Percentiles rank a stretch among this genome's conserved stretches.
Conservation (phyloP, 2,113 vertebrate species). For the Oriolus oriolus region DNA sequence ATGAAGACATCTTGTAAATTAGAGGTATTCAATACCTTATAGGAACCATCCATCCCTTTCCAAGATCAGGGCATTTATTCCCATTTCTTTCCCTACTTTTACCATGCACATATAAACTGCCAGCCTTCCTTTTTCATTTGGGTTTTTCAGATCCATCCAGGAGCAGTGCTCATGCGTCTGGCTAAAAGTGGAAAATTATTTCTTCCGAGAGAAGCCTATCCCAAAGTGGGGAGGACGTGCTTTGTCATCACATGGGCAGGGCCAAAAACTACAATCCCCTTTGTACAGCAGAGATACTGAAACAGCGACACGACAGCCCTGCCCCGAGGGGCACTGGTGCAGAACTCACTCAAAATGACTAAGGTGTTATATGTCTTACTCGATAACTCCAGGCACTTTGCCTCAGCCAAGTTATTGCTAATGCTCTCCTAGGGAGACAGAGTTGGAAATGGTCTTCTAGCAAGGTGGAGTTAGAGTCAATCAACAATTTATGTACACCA, state of each 20-base stretch:
- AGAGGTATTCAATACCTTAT: neutral
- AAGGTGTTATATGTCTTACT: neutral
- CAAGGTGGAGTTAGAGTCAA: neutral
- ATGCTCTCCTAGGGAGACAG: neutral
- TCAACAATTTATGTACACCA: neutral
- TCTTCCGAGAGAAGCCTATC: neutral
- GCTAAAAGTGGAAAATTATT: neutral
- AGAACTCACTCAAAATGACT: neutral
- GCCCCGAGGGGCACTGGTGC: accelerated
- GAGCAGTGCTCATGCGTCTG: neutral
- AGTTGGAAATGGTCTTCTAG: neutral
- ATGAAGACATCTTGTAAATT: neutral
- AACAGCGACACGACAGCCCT: neutral
- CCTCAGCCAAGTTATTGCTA: neutral
- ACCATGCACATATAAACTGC: neutral
- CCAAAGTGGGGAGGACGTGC: neutral
- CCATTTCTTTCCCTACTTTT: neutral
- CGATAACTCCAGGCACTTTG: neutral
- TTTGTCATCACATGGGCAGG: neutral
- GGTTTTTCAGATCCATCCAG: neutral
- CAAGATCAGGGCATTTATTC: neutral
- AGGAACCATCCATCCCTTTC: neutral
- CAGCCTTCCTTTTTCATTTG: neutral
- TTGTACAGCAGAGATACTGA: neutral
- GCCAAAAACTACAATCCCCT: neutral